Evolutionary conservation across 2,113 vertebrate genomes (phyloP).

Genomic region (Shinisaurus crocodilurus): DNA sequence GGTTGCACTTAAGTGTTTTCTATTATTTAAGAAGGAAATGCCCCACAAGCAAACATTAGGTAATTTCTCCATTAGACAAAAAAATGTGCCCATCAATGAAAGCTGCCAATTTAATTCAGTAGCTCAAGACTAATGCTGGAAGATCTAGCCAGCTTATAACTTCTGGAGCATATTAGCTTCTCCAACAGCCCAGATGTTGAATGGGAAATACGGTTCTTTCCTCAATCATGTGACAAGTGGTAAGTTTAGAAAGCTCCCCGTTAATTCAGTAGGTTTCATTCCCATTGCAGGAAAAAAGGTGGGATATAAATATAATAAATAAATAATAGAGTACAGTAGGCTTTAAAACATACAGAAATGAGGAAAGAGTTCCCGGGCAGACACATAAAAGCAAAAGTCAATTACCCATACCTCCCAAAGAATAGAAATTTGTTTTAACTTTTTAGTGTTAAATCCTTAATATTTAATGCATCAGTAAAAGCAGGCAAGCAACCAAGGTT

Average conservation of each 20-base stretch:
- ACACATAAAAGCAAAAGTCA: not conserved
- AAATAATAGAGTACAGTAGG: too few species aligned
- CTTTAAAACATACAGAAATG: not conserved
- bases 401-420: not conserved
- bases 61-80: constrained; percentile 14
- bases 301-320: too few species aligned
- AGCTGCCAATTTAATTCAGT: constrained; percentile 51
- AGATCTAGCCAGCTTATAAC: constrained; percentile 34
- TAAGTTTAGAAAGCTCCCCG: constrained; percentile 65
- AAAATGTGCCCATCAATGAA: constrained; percentile 33
- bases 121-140: constrained; percentile 33
- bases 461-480: not conserved
- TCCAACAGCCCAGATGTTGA: constrained; percentile 57
- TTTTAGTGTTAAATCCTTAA: not conserved
- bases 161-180: constrained; percentile 54
- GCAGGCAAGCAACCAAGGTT: not conserved
- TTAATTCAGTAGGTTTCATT: constrained; percentile 26
- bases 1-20: constrained; percentile 7
- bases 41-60: constrained; percentile 20
- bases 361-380: not conserved
- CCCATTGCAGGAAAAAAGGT: not conserved
- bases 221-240: constrained; percentile 69
- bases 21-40: not conserved
- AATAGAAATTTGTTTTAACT: not conserved
- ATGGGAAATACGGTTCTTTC: constrained; percentile 68